Conservation (phyloP, 2,797 vertebrate genomes). For the Aeoliscus strigatus region DNA sequence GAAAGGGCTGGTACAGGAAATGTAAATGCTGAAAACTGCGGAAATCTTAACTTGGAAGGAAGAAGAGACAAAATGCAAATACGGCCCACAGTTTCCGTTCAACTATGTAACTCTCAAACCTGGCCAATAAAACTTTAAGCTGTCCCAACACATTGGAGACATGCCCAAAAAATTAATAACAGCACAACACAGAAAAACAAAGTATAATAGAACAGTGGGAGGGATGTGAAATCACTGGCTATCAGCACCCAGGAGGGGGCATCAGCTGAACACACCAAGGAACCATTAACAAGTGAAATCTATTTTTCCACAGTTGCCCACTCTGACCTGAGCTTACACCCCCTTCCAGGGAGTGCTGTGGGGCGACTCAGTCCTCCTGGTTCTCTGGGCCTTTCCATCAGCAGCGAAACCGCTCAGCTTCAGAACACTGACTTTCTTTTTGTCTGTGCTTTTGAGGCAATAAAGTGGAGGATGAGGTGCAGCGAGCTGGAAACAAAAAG, state of each 20-base stretch:
- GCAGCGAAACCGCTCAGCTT: not conserved
- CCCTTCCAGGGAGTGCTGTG: too few species aligned
- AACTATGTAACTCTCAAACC: too few species aligned
- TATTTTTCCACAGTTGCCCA: slow-evolving; percentile 51
- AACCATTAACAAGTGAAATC: slow-evolving; percentile 58
- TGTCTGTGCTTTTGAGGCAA: slow-evolving; percentile 12
- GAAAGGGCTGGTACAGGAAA: slow-evolving; percentile 15
- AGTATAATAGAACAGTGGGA: slow-evolving; percentile 48
- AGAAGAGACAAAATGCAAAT: too few species aligned
- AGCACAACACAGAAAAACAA: slow-evolving; percentile 33
- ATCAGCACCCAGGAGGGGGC: slow-evolving; percentile 41
- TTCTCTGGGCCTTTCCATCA: slow-evolving; percentile 12
- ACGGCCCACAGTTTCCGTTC: too few species aligned
- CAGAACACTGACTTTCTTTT: slow-evolving; percentile 8
- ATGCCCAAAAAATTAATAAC: too few species aligned
- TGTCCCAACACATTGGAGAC: too few species aligned
- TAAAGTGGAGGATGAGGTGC: slow-evolving; percentile 28
- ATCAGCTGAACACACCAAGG: slow-evolving; percentile 32
- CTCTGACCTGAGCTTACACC: slow-evolving; percentile 31
- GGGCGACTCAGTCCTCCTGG: slow-evolving; percentile 22
- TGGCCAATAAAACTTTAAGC: too few species aligned
- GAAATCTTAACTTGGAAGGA: too few species aligned
- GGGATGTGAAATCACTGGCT: slow-evolving; percentile 49
- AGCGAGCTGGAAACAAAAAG: slow-evolving; percentile 38
- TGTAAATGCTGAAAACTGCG: too few species aligned